These are phyloP conservation scores for Heteronetta atricapilla DNA, from an alignment of 2,113 vertebrate species.

Conservation along the genomic window DNA sequence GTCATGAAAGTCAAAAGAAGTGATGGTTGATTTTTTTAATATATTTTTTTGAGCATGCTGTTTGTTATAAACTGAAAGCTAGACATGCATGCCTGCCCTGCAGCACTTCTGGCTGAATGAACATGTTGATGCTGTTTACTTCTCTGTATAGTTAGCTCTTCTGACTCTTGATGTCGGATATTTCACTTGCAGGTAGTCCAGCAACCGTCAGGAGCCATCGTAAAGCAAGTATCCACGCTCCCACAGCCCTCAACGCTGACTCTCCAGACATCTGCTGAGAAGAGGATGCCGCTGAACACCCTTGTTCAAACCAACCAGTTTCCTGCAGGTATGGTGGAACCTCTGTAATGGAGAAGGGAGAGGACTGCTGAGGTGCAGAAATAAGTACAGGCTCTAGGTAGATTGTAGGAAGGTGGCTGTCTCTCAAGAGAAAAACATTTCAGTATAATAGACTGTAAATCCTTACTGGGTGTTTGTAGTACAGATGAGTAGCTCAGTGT, in stretches of 20 bases:
- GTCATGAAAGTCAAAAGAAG: not conserved
- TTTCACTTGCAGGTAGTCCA: conserved; percentile 80
- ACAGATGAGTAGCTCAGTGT: not conserved
- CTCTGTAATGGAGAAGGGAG: not conserved
- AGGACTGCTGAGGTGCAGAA: not conserved
- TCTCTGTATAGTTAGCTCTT: conserved; percentile 29
- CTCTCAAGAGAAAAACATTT: rapidly evolving
- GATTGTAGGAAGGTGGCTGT: not conserved
- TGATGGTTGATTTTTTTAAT: not conserved
- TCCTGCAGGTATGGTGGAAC: conserved; percentile 54
- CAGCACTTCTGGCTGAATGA: not conserved
- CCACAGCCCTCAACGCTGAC: conserved; percentile 50
- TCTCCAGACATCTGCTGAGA: conserved; percentile 67
- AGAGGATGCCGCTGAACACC: conserved; percentile 32
- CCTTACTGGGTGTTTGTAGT: not conserved
- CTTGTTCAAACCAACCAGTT: conserved; percentile 61
- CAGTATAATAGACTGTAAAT: rapidly evolving
- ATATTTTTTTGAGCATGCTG: not conserved
- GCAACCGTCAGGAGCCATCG: conserved; percentile 68
- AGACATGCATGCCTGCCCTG: not conserved
- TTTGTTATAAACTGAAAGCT: conserved; percentile 10
- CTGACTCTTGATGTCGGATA: not conserved
- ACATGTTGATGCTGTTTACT: not conserved
- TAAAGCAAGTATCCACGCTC: conserved; percentile 68
- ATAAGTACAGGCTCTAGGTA: not conserved